Evolutionary conservation across 2,113 vertebrate species (phyloP), one percentile per base, ranked within the genome.

Genomic region (Calyptommatus sinebrachiatus): DNA sequence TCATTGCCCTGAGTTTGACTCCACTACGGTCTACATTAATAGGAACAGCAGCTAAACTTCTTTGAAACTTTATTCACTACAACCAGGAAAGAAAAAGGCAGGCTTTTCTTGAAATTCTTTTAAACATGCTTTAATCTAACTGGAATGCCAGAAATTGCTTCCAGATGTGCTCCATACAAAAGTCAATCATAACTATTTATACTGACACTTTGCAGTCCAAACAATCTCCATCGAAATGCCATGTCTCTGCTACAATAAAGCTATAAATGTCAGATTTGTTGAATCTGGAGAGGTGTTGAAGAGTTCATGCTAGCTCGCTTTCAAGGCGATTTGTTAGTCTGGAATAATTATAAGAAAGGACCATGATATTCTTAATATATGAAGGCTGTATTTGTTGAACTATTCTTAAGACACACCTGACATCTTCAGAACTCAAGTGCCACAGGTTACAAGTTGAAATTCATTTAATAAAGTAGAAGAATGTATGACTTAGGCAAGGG

Each of bases 91-190:
- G 10, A 45, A 91, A 92, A 92, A 91, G 88, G 88, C 46, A 63
- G 41, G 84, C 92, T 93, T 82, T n/a, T n/a, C n/a, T 90, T 94
- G 91, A 96, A 95, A 95, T 90, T 91, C 92, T 95, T 95, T 95
- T 91, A 94, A 96, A 95, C 88, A 94, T 89, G 89, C 94, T 96
- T 95, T 95, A 96, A 96, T 95, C 95, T 93, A 88, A 88, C 86
- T 92, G 96, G 96, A 97, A 96, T 96, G 95, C 89, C 89, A 92
- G 93, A 95, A 95, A 97, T 96, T 95, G 92, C 91, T 96, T 96
- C 95, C 96, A 97, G 94, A 96, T 97, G 96, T 96, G 94, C 89
- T 90, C 81, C 88, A 91, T 81, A 85, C 93, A 95, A 94, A 95
- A 96, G 95, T 95, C 93, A 95, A 95, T 95, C 94, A 95, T 93